A percentile compares a stretch with the other conserved stretches of the same genome.
These are phyloP conservation scores for Rostratula benghalensis DNA, from an alignment of 2,113 vertebrate species.

Conservation along the genomic window DNA sequence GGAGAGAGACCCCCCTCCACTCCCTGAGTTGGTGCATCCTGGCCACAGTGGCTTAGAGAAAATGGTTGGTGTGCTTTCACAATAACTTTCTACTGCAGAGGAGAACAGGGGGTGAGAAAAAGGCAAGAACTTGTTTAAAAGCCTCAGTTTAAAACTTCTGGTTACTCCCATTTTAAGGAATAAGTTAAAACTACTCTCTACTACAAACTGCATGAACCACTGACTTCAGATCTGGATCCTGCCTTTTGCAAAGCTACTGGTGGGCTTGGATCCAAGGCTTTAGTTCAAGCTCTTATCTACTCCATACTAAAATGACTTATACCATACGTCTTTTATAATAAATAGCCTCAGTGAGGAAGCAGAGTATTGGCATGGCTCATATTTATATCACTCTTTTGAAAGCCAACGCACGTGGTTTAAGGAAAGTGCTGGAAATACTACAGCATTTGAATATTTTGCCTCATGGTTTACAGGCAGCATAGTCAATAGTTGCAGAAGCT, in stretches of 20 bases:
- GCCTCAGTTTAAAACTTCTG: neutral
- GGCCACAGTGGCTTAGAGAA: neutral
- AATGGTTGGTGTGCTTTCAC: neutral
- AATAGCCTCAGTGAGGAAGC: neutral
- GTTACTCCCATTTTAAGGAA: neutral
- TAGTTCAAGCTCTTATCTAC: neutral
- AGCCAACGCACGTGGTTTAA: neutral
- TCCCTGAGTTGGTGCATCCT: neutral
- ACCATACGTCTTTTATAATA: neutral
- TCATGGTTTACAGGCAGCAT: neutral
- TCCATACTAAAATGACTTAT: neutral
- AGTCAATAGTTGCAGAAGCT: neutral
- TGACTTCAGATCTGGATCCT: neutral
- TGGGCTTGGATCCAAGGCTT: slow-evolving; percentile 4
- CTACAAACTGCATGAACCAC: neutral
- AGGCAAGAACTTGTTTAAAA: slow-evolving; percentile 1
- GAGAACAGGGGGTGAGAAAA: neutral
- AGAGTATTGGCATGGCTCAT: neutral
- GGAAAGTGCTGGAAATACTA: neutral
- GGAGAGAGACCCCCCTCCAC: neutral
- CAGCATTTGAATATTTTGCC: neutral
- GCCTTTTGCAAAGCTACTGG: slow-evolving; percentile 19
- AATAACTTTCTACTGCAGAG: neutral
- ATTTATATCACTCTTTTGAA: neutral
- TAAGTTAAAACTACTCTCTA: slow-evolving; percentile 1